These are phyloP conservation scores for Agrochola lota DNA, from an alignment of 2,888 invertebrate genomes.

Conservation along the genomic window DNA sequence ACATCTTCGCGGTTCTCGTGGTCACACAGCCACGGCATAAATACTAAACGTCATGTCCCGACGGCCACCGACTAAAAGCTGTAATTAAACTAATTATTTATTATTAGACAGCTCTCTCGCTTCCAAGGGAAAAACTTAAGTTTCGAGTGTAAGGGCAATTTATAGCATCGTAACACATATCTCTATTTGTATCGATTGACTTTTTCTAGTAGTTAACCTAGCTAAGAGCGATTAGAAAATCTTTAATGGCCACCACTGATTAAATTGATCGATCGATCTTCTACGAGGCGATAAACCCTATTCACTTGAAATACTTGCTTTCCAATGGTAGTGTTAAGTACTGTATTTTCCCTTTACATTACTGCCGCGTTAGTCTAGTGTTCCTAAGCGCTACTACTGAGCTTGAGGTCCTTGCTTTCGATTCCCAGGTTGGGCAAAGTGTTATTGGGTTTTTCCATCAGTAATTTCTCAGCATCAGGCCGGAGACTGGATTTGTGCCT, in stretches of 20 bases:
- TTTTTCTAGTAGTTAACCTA: constrained; percentile 70
- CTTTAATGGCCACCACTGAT: constrained; percentile 53
- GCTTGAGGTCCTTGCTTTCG: not conserved
- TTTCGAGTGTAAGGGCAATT: constrained; percentile 77
- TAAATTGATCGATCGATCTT: constrained; percentile 50
- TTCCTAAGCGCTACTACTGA: too few relatives aligned
- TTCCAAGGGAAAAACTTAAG: constrained; percentile 80
- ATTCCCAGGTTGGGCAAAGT: not conserved
- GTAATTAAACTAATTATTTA: constrained; percentile 89
- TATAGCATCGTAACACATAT: constrained; percentile 79
- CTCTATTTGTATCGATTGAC: constrained; percentile 79
- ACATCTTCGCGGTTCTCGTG: constrained; percentile 51
- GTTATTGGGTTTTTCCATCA: not conserved
- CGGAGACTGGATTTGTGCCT: too few relatives aligned
- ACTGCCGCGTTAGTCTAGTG: not conserved
- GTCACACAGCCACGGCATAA: constrained; percentile 45
- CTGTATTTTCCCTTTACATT: not conserved
- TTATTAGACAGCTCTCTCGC: constrained; percentile 84
- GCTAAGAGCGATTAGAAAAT: constrained; percentile 59
- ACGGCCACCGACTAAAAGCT: constrained; percentile 82
- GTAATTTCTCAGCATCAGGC: not conserved
- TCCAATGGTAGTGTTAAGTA: not conserved
- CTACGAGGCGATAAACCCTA: constrained; percentile 34
- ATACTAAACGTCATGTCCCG: constrained; percentile 74
- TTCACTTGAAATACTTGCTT: constrained; percentile 36